Evolutionary conservation across 2,113 vertebrate species (phyloP).

Genomic region (Pholis gunnellus): DNA sequence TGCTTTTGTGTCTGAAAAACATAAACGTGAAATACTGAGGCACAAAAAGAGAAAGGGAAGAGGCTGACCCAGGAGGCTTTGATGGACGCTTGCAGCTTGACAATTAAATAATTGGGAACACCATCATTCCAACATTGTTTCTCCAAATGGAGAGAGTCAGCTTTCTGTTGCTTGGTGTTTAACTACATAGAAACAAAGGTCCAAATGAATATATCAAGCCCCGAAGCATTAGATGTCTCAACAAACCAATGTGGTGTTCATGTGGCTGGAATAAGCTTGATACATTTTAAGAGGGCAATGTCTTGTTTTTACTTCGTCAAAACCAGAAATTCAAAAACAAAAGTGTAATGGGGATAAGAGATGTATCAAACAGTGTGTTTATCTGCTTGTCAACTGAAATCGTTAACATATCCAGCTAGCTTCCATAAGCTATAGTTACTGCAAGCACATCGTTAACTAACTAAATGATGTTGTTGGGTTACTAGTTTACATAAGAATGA

Average conservation of each 20-base stretch:
- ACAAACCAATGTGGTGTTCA: neutral
- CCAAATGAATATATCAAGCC: neutral
- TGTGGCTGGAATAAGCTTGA: neutral
- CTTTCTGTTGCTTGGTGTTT: neutral
- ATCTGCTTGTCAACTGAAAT: neutral
- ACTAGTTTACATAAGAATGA: neutral
- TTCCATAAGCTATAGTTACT: neutral
- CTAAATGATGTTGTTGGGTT: neutral
- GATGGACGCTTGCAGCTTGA: conserved; percentile 12
- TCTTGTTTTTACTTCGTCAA: neutral
- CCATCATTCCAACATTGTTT: neutral
- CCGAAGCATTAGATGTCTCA: neutral
- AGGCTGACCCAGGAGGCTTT: neutral
- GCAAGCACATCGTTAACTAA: neutral
- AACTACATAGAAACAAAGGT: neutral
- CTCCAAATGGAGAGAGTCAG: neutral
- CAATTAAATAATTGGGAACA: conserved; percentile 6
- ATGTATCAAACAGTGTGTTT: neutral
- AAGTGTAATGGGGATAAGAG: neutral
- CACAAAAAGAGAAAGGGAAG: neutral
- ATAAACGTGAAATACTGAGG: conserved; percentile 32
- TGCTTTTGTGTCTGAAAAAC: conserved; percentile 70
- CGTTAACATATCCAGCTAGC: neutral
- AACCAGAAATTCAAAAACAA: neutral
- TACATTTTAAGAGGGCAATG: neutral